Evolutionary conservation across 2,113 vertebrate species (phyloP).

Genomic region (Callaeas wilsoni): DNA sequence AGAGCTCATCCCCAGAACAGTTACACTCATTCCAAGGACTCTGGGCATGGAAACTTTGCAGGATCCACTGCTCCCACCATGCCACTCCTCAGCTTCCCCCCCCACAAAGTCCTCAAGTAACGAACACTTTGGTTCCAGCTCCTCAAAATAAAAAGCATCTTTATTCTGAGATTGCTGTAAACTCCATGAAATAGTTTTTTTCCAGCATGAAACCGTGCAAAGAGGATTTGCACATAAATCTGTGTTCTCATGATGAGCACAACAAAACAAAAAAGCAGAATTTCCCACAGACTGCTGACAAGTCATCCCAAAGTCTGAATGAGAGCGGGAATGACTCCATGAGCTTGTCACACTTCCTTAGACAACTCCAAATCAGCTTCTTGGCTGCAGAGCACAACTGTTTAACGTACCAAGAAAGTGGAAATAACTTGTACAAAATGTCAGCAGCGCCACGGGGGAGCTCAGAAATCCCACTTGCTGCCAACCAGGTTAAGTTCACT

Average conservation of each 20-base stretch:
- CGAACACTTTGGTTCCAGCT: neutral
- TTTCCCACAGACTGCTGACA: neutral
- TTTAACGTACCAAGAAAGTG: conserved; percentile 1
- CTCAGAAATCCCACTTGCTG: neutral
- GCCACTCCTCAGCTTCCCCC: neutral
- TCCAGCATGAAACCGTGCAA: neutral
- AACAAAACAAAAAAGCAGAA: neutral
- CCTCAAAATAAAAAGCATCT: neutral
- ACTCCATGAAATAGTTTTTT: neutral
- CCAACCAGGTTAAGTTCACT: neutral
- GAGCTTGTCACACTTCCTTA: neutral
- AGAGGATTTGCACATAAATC: neutral
- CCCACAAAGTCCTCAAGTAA: neutral
- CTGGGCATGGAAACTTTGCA: neutral
- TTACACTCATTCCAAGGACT: neutral
- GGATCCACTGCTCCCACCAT: neutral
- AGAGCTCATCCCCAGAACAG: neutral
- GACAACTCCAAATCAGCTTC: neutral
- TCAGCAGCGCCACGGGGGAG: neutral
- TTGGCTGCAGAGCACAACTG: neutral
- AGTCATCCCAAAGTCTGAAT: neutral
- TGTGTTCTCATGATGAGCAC: neutral
- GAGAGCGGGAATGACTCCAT: neutral
- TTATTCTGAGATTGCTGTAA: neutral
- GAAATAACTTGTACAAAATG: neutral